These are phyloP conservation scores for Araneus ventricosus DNA, from an alignment of 1,140 invertebrate species.

Conservation along the genomic window DNA sequence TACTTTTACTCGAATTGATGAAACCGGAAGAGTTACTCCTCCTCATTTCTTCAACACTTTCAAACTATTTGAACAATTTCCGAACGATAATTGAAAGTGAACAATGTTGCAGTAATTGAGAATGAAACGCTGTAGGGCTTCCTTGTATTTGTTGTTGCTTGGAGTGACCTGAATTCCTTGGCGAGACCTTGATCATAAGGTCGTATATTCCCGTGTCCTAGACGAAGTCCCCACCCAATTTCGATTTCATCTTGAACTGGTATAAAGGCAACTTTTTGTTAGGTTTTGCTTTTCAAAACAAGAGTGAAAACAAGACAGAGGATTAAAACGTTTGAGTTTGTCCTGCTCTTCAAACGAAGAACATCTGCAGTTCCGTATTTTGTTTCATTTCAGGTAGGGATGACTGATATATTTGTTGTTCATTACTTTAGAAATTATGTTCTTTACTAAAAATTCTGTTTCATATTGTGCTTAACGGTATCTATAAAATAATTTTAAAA, in stretches of 20 bases:
- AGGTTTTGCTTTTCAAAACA: conserved; percentile 15
- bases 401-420: not conserved
- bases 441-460: not conserved
- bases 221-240: conserved; percentile 57
- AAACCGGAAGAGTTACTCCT: not conserved
- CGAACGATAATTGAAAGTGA: conserved; percentile 10
- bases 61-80: not conserved
- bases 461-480: not conserved
- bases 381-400: not conserved
- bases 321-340: conserved; percentile 13
- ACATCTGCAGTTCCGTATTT: not conserved
- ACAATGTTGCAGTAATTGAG: conserved; percentile 12
- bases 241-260: not conserved
- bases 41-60: not conserved
- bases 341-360: not conserved
- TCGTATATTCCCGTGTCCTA: conserved; percentile 44
- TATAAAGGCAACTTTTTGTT: conserved; percentile 19
- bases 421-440: too few species aligned
- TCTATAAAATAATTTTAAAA: not conserved
- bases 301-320: conserved; percentile 11
- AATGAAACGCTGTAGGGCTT: conserved; percentile 21
- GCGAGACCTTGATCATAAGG: conserved; percentile 57
- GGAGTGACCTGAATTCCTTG: conserved; percentile 61
- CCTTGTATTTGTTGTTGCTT: conserved; percentile 57
- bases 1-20: not conserved